A percentile compares a stretch with the other conserved stretches of the same genome.
These are phyloP conservation scores for Salvator merianae DNA, from an alignment of 2,113 vertebrate species.

Conservation along the genomic window DNA sequence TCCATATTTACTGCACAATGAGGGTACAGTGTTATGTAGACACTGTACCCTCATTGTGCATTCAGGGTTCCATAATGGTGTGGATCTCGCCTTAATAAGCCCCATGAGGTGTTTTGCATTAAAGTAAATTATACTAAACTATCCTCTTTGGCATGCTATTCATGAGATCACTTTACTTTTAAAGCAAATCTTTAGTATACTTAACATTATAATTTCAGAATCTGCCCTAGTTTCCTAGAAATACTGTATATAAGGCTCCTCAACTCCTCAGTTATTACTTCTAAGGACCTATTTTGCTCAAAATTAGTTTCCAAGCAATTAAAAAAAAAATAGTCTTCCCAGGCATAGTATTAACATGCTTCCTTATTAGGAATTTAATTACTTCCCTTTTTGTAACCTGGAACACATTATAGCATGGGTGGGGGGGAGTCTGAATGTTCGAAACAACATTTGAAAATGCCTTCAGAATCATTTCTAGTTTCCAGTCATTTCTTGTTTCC, in stretches of 20 bases:
- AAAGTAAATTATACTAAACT: neutral
- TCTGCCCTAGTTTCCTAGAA: neutral
- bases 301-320: neutral
- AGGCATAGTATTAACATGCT: neutral
- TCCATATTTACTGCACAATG: too few species aligned
- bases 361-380: neutral
- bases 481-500: neutral
- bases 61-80: too few species aligned
- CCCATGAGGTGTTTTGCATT: neutral
- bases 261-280: too few species aligned
- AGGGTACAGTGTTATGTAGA: too few species aligned
- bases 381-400: neutral
- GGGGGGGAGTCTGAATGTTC: neutral
- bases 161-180: neutral
- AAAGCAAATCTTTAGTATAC: neutral
- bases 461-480: neutral
- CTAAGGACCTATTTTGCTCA: neutral
- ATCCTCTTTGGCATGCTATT: neutral
- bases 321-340: neutral
- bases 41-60: too few species aligned
- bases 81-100: neutral
- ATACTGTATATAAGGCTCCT: neutral
- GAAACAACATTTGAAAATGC: neutral
- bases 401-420: neutral
- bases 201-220: constrained; percentile 1